A percentile compares a stretch with the other conserved stretches of the same genome.
Evolutionary conservation across 2,888 invertebrate species (phyloP).

Genomic region (Oligia latruncula): DNA sequence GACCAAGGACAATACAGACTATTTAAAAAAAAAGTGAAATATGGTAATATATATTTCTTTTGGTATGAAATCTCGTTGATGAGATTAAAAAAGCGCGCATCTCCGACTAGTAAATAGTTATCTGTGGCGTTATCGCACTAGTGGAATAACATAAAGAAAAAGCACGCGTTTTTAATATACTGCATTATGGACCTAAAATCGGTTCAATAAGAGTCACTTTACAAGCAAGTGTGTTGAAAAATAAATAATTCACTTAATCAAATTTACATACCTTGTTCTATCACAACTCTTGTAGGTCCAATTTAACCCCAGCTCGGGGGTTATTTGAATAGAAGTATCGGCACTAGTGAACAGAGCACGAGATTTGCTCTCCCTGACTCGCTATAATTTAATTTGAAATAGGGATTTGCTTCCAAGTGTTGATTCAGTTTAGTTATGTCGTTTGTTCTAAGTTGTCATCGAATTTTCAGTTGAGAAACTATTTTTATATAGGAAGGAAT

Average conservation of each 20-base stretch:
- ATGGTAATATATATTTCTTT: too few species aligned
- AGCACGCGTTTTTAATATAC: too few species aligned
- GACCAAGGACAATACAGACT: too few species aligned
- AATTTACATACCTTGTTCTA: conserved; percentile 40
- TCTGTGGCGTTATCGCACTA: too few species aligned
- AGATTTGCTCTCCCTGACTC: conserved; percentile 54
- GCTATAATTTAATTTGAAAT: conserved; percentile 65
- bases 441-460: conserved; percentile 49
- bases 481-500: conserved; percentile 30
- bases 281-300: conserved; percentile 49
- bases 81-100: too few species aligned
- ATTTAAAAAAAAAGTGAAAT: too few species aligned
- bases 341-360: conserved; percentile 54
- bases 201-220: too few species aligned
- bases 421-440: conserved; percentile 61
- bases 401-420: conserved; percentile 61
- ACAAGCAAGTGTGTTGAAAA: neutral
- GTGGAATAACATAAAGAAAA: too few species aligned
- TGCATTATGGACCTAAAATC: too few species aligned
- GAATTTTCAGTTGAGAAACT: conserved; percentile 31
- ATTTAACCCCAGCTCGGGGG: conserved; percentile 42
- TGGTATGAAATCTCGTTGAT: too few species aligned
- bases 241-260: conserved; percentile 37
- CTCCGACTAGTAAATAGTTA: too few species aligned
- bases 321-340: conserved; percentile 62